Conservation (phyloP, 2,797 vertebrate genomes). For the Acanthornis magna region DNA sequence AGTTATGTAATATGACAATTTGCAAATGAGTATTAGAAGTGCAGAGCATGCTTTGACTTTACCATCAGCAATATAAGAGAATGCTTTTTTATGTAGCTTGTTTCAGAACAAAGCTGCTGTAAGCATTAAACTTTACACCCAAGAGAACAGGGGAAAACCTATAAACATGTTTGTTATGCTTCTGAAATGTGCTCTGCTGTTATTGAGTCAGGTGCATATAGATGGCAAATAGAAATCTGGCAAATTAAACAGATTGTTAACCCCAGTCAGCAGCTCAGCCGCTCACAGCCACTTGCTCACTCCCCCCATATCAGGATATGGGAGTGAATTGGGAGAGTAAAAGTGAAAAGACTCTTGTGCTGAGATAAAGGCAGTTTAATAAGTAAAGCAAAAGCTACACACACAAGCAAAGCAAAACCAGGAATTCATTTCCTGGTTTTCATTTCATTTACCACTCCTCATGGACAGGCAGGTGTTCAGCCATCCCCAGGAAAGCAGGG, state of each 20-base stretch:
- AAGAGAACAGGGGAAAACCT: not conserved
- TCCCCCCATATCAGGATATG: not conserved
- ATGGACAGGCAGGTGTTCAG: not conserved
- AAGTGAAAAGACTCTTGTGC: not conserved
- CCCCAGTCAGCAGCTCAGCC: not conserved
- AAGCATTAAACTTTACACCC: not conserved
- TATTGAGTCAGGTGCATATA: not conserved
- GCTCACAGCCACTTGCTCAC: not conserved
- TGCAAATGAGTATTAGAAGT: not conserved
- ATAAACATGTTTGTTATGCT: not conserved
- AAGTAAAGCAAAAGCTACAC: not conserved
- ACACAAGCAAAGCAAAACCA: not conserved
- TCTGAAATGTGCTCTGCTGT: not conserved
- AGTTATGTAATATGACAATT: not conserved
- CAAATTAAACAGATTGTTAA: not conserved
- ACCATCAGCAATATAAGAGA: not conserved
- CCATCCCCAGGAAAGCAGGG: no score
- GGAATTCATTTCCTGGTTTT: no score
- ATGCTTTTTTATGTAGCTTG: not conserved
- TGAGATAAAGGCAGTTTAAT: not conserved
- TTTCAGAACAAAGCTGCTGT: not conserved
- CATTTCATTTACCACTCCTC: not conserved
- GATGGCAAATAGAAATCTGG: not conserved
- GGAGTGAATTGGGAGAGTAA: not conserved
- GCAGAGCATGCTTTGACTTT: not conserved